These are phyloP conservation scores for Epistrophe eligans DNA, from an alignment of 2,888 invertebrate species.

Conservation along the genomic window DNA sequence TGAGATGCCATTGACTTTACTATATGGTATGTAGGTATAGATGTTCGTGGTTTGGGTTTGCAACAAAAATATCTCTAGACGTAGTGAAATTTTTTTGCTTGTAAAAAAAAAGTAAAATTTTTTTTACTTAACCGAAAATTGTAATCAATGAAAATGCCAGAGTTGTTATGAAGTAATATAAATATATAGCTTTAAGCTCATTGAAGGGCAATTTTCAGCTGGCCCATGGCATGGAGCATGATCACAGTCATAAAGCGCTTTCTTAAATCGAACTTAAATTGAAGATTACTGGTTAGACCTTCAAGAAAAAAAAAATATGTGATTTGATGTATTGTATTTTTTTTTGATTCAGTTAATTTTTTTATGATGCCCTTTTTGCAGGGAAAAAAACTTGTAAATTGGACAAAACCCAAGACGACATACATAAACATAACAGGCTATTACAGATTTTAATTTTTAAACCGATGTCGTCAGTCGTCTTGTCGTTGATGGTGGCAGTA, in stretches of 20 bases:
- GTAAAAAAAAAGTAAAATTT: conserved; percentile 1
- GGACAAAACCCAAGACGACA: conserved; percentile 45
- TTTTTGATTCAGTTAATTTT: conserved; percentile 1
- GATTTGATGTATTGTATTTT: neutral
- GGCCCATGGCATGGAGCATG: neutral
- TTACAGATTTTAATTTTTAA: conserved; percentile 16
- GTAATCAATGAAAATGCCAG: conserved; percentile 26
- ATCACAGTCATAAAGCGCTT: conserved; percentile 37
- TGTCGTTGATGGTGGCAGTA: neutral
- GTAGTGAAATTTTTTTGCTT: conserved; percentile 29
- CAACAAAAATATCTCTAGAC: conserved; percentile 21
- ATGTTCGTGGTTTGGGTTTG: conserved; percentile 25
- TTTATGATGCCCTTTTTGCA: conserved; percentile 23
- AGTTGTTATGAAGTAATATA: conserved; percentile 18
- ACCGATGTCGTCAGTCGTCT: conserved; percentile 14
- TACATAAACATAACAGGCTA: conserved; percentile 22
- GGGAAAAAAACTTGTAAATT: conserved; percentile 21
- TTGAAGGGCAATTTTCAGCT: conserved; percentile 37
- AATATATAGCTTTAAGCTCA: neutral
- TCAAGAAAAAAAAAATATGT: neutral
- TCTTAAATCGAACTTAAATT: conserved; percentile 13
- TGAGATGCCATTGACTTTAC: conserved; percentile 70
- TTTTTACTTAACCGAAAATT: conserved; percentile 28
- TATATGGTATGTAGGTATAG: neutral
- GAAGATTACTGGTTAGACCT: conserved; percentile 14